These are phyloP conservation scores for Synanthedon vespiformis DNA, from an alignment of 2,888 invertebrate genomes.

Conservation along the genomic window DNA sequence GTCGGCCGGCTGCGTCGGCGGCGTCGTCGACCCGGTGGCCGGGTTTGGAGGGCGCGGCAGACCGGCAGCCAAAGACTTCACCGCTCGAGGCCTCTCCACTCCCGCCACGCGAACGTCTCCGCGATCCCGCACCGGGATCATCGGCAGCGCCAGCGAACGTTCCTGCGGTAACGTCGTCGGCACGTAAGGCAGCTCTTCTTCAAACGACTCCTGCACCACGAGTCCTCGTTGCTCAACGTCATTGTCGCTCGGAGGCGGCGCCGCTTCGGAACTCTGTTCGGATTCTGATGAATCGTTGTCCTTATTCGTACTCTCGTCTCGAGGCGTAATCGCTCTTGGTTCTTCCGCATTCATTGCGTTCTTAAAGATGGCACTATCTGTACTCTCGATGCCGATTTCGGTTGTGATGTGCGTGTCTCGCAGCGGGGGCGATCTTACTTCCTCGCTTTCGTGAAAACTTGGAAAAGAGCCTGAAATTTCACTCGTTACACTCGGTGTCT, in stretches of 20 bases:
- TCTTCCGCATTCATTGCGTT: slow-evolving; percentile 16
- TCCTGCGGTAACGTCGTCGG: slow-evolving; percentile 91
- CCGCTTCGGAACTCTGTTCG: slow-evolving; percentile 77
- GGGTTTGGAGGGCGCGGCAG: slow-evolving; percentile 8
- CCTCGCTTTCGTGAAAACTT: slow-evolving; percentile 70
- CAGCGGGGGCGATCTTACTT: slow-evolving; percentile 22
- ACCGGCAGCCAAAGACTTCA: slow-evolving; percentile 14
- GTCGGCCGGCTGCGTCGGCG: slow-evolving; percentile 35
- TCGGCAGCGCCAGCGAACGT: slow-evolving; percentile 82
- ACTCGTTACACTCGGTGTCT: slow-evolving; percentile 74
- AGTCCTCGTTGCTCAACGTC: slow-evolving; percentile 81
- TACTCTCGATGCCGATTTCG: slow-evolving; percentile 1
- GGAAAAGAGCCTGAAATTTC: slow-evolving; percentile 67
- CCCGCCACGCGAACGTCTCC: slow-evolving; percentile 46
- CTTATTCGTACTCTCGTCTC: slow-evolving; percentile 4
- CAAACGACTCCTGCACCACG: slow-evolving; percentile 86
- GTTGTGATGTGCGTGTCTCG: slow-evolving; percentile 14
- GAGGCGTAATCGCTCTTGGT: slow-evolving; percentile 12
- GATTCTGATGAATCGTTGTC: slow-evolving; percentile 76
- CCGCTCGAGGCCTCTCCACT: slow-evolving; percentile 41
- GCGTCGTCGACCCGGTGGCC: slow-evolving; percentile 12
- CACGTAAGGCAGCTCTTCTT: slow-evolving; percentile 87
- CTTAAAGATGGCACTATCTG: neutral
- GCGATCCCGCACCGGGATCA: slow-evolving; percentile 77
- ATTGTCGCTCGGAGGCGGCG: slow-evolving; percentile 40